These are phyloP conservation scores for Eolophus roseicapilla DNA, from an alignment of 2,113 vertebrate species.

Conservation along the genomic window DNA sequence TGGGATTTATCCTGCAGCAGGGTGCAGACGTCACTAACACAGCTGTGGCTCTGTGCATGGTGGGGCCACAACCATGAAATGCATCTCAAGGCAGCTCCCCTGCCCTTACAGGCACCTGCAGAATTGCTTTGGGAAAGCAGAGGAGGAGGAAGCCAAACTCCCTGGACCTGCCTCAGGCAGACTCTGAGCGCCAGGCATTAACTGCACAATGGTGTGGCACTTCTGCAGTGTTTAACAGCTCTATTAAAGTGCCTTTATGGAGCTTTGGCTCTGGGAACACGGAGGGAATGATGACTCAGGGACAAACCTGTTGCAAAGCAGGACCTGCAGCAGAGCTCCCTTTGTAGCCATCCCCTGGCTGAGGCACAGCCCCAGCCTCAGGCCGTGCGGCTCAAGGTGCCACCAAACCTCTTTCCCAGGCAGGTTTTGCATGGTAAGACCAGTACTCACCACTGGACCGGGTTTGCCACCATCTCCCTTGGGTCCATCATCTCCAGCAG, in stretches of 20 bases:
- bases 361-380: neutral
- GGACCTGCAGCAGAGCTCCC: neutral
- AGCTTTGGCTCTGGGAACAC: neutral
- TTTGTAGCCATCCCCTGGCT: neutral
- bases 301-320: neutral
- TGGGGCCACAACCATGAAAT: neutral
- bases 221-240: neutral
- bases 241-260: neutral
- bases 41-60: neutral
- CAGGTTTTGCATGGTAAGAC: neutral
- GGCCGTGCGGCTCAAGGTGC: neutral
- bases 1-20: neutral
- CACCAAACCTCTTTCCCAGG: neutral
- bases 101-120: accelerated
- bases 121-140: neutral
- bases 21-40: neutral
- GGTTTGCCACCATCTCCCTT: conserved; percentile 78
- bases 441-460: conserved; percentile 71
- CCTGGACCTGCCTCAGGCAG: neutral
- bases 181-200: accelerated
- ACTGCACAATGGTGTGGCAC: neutral
- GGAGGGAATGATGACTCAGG: neutral
- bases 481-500: conserved; percentile 69
- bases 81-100: neutral
- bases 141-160: neutral